Base-by-base conservation (phyloP, 2,797 vertebrate species). In the Prunella strophiata region DNA sequence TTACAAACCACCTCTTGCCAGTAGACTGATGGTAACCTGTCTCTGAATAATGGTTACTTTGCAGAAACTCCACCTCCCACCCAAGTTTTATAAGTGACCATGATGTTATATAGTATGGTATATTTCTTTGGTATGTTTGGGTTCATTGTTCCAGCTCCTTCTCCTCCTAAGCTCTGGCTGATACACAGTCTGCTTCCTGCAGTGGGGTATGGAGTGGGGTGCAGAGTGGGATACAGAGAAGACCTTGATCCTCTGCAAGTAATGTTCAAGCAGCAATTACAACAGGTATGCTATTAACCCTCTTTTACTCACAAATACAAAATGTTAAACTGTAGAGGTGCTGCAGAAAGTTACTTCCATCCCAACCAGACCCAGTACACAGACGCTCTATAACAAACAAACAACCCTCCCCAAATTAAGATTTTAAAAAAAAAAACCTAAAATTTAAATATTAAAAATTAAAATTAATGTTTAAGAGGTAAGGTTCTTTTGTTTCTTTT, bases 351-450 rank as follows among this genome's bases (percentile, higher is more conserved):
- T 15, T 57, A 16, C 7, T 51, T 68, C 18, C 13, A 40, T 48
- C 13, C 9, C 21, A 89, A 34, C 10, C 19, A 40, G 7, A 51
- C 6, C 3, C 30, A 36, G 6, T n/a, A 63, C 13, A 63, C 3
- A 42, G 1, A 57, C 1, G 3, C 4, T 9, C n/a, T 13, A 7
- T 8, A 88, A 61, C 0, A 65, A 50, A 18, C 1, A 67, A 66
- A 51, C 0, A 36, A 12, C 7, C 2, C 8, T 0, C 1, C 29
- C n/a, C 16, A 54, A 54, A 54, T 54, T 32, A 54, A 54, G 32
- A 54, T 32, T 20, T 20, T 34, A 34, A 34, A 34, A 34, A 34
- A 34, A 34, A 20, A 54, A 54, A 27, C n/a, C n/a, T 42, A 42
- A 42, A 42, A 42, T 42, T 42, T 16, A 32, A 32, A 57, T 23